Conservation (phyloP, 2,888 invertebrate genomes). For the Rhodophaea formosa region DNA sequence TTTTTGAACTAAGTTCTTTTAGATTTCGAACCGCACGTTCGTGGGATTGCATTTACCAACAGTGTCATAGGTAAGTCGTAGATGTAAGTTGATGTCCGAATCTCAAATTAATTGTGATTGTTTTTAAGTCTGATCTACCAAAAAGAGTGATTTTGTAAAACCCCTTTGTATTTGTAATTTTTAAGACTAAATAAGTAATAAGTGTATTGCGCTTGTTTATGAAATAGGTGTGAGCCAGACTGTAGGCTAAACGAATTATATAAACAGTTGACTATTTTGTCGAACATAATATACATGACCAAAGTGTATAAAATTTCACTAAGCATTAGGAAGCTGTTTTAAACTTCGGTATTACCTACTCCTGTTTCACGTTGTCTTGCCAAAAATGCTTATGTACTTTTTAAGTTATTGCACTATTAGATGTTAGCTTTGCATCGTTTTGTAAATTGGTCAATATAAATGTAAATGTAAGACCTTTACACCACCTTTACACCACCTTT, state of each 20-base stretch:
- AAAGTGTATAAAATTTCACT: no score
- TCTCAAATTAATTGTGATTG: constrained; percentile 25
- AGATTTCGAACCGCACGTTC: background rate
- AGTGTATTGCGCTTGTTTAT: constrained; percentile 19
- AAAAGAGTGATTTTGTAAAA: constrained; percentile 46
- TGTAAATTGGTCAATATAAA: constrained; percentile 63
- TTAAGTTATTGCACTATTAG: constrained; percentile 47
- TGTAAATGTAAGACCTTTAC: no score
- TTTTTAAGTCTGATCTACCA: constrained; percentile 37
- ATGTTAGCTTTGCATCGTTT: constrained; percentile 54
- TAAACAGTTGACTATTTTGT: background rate
- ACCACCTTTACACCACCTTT: no score
- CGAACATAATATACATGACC: no score
- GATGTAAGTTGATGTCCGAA: constrained; percentile 19
- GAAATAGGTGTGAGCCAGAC: constrained; percentile 8
- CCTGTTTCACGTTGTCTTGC: constrained; percentile 37
- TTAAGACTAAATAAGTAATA: constrained; percentile 15
- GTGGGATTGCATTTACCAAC: constrained; percentile 2
- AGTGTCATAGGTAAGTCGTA: constrained; percentile 14
- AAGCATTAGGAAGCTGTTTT: background rate
- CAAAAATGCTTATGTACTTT: constrained; percentile 44
- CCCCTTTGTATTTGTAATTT: constrained; percentile 17
- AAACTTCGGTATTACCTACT: background rate
- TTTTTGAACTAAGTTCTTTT: constrained; percentile 1
- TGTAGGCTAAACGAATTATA: constrained; percentile 2